Evolutionary conservation across 2,113 vertebrate species (phyloP), one percentile per base, ranked within the genome.

Genomic region (Turdus rufiventris): DNA sequence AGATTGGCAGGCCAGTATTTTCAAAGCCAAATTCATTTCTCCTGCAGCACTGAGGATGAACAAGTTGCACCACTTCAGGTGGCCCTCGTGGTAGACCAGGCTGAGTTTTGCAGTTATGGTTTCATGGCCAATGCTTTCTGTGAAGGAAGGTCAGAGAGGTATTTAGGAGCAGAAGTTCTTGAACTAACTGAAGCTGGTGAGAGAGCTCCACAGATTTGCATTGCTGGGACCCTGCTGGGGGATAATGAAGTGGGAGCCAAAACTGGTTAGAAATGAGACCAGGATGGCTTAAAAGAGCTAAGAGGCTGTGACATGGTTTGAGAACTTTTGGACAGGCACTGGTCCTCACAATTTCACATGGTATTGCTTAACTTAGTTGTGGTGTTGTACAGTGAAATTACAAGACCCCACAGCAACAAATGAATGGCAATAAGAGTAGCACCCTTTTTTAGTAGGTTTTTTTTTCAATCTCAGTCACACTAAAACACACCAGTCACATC

Each of bases 1-100:
- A 92, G 87, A 67, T 84, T 92, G 85, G 40, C 88, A 91, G 72
- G 51, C 34, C 40, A 18, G 42, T 87, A 60, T 80, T 87, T 67
- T 66, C 85, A 26, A 79, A 87, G 43, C 67, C 79, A 77, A 10
- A 34, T 61, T 72, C 21, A 24, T 36, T 31, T 66, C 28, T 88
- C 1, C 26, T 56, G 40, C 58, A 63, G 38, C 43, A n/a, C 45
- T 50, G 40, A n/a, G 36, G 31, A 17, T 1, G 8, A 40, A 15
- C 23, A 50, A 51, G 42, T 58, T 80, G 33, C 23, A 33, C 24
- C 2, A 6, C 12, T 56, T 80, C 31, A 36, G 63, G 48, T 88
- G 65, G 25, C 31, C 81, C 40, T 92, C 42, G 1, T 29, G n/a
- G 42, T 40, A 23, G 24, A 51, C 45, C 31, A 38, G 33, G 12